These are phyloP conservation scores for Argya squamiceps DNA, from an alignment of 2,797 vertebrate species.

Conservation along the genomic window DNA sequence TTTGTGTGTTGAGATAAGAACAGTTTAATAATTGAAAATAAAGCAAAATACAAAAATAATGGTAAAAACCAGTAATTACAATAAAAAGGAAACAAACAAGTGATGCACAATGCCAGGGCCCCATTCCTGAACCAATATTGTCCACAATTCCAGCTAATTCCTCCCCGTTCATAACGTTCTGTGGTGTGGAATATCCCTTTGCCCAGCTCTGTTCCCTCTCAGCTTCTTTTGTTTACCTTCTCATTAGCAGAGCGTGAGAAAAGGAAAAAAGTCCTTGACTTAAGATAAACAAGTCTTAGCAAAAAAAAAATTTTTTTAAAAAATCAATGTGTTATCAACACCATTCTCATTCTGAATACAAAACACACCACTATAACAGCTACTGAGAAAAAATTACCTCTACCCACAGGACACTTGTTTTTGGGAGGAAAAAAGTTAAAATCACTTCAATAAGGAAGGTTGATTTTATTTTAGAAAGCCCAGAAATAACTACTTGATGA, in stretches of 20 bases:
- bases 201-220: neutral
- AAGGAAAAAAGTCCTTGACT: neutral
- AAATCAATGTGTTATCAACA: neutral
- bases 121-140: rapidly evolving
- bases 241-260: neutral
- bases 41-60: neutral
- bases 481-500: neutral
- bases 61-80: rapidly evolving
- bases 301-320: neutral
- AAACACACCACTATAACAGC: neutral
- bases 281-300: neutral
- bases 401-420: neutral
- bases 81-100: neutral
- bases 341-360: neutral
- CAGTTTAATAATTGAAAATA: neutral
- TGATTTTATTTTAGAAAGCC: neutral
- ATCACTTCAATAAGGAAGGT: neutral
- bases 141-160: neutral
- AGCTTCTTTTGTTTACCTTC: neutral
- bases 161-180: neutral
- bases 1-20: neutral
- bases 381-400: neutral
- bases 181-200: neutral
- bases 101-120: neutral
- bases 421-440: neutral